These are phyloP conservation scores for Centrocercus urophasianus DNA, from an alignment of 2,113 vertebrate species.

Conservation along the genomic window DNA sequence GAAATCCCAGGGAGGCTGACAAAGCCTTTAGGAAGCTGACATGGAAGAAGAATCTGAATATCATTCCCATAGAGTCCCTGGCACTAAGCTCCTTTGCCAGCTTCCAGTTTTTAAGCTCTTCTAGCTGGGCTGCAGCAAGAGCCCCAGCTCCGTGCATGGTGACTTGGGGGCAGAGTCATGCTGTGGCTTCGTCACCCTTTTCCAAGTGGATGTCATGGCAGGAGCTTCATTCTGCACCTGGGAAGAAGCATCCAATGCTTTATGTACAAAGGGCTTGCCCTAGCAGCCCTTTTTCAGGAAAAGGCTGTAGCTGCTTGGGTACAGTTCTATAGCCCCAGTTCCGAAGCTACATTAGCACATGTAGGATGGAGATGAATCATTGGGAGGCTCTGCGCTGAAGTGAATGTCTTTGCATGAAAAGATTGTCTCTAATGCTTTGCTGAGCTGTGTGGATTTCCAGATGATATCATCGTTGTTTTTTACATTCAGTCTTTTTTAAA, in stretches of 20 bases:
- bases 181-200: neutral
- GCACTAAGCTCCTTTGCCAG: neutral
- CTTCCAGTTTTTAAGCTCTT: neutral
- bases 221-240: neutral
- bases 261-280: neutral
- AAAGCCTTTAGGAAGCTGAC: neutral
- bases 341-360: neutral
- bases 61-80: neutral
- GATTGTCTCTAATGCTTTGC: neutral
- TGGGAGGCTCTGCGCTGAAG: neutral
- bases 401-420: neutral
- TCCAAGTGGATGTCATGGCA: neutral
- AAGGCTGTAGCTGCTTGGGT: neutral
- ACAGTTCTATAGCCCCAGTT: neutral
- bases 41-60: neutral
- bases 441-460: neutral
- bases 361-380: neutral
- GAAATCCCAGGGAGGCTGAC: neutral
- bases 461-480: neutral
- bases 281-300: neutral
- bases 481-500: neutral
- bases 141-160: neutral
- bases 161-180: neutral
- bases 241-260: rapidly evolving
- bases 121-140: neutral